Evolutionary conservation across 1,140 invertebrate genomes (phyloP).

Genomic region (Brachionus manjavacas): DNA sequence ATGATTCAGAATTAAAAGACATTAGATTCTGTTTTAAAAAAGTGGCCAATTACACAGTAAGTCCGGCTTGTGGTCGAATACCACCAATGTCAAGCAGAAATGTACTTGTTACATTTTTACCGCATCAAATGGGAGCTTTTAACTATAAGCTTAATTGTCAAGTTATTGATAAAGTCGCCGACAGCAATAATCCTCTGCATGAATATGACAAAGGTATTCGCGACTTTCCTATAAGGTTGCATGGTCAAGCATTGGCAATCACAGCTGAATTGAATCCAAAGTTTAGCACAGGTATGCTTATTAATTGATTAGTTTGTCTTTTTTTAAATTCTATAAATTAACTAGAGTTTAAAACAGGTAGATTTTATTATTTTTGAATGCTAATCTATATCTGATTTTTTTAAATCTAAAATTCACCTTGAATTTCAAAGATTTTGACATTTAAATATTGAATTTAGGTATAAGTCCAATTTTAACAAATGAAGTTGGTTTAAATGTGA

Average conservation of each 20-base stretch:
- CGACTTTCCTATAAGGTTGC: not conserved
- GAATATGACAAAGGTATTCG: conserved; percentile 16
- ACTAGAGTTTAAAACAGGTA: not conserved
- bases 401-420: not conserved
- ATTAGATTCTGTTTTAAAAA: conserved; percentile 51
- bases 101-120: conserved; percentile 54
- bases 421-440: not conserved
- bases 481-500: conserved; percentile 55
- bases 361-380: not conserved
- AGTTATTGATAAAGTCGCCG: conserved; percentile 5
- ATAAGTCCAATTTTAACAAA: conserved; percentile 56
- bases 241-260: not conserved
- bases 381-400: not conserved
- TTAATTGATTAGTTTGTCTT: not conserved
- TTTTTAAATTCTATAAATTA: not conserved
- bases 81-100: conserved; percentile 49
- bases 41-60: conserved; percentile 54
- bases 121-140: conserved; percentile 50
- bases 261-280: not conserved
- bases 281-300: not conserved
- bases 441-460: conserved; percentile 47
- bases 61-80: conserved; percentile 53
- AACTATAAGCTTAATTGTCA: conserved; percentile 31
- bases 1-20: conserved; percentile 51
- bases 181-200: not conserved